Base-by-base conservation (phyloP, 2,113 vertebrate species). In the Uria aalge region DNA sequence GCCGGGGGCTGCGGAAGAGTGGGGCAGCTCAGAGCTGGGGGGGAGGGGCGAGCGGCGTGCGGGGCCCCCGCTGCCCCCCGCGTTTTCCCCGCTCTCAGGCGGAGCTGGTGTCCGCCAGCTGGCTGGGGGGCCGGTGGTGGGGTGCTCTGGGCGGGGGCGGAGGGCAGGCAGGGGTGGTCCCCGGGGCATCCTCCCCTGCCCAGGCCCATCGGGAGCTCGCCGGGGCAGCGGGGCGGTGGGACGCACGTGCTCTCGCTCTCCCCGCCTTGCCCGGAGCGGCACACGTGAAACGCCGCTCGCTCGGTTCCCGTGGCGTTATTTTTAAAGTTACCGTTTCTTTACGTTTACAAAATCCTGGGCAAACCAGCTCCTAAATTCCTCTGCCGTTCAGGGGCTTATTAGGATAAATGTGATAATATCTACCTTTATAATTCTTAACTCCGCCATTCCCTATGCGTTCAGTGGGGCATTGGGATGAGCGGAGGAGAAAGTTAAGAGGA, bases 331-430 rank as follows among this genome's bases (percentile, higher is more conserved):
- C 3, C 3, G 1, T 15, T 8, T 62, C 30, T 69, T 57, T 18
- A 22, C 17, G 45, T 45, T 56, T 11, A 2, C 15, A 20, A 66
- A 76, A 43, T 26, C 19, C 22, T 9, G 14, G 55, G 60, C 16
- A 9, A 72, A 9, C 3, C 56, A 12, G 43, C 56, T 11, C n/a
- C 27, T 8, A 1, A 20, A 32, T 47, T 59, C 12, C 15, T 21
- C 24, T 19, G 53, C 24, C 12, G 1, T 15, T 8, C 47, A 2
- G 53, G 6, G 60, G 5, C 11, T 47, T 5, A 0, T 4, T 11
- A 0, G 0, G 34, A 45, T 27, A 4, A 11, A 34, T 1, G 8
- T 5, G 34, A 3, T 34, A 3, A 18, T 19, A 7, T 55, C 81
- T 71, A 20, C 20, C 11, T 14, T 24, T 10, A 1, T 3, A 19